These are phyloP conservation scores for Hestina assimilis DNA, from an alignment of 1,140 invertebrate species.

Conservation along the genomic window DNA sequence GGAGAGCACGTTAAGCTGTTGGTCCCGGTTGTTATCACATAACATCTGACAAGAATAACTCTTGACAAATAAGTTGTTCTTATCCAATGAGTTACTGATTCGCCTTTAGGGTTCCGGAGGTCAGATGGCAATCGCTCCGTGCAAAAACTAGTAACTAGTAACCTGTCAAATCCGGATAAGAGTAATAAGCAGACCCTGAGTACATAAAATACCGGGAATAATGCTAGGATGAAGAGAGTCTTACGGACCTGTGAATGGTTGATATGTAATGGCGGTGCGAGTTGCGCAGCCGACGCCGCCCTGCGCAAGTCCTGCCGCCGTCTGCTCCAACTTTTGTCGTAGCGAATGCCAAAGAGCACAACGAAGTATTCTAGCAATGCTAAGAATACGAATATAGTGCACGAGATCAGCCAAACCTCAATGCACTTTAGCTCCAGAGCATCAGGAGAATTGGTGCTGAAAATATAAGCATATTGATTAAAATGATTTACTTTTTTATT, in stretches of 20 bases:
- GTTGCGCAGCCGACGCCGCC: conserved; percentile 59
- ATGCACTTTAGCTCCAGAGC: conserved; percentile 84
- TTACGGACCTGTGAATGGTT: conserved; percentile 67
- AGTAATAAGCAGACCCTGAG: no score
- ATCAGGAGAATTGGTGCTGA: conserved; percentile 81
- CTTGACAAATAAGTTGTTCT: no score
- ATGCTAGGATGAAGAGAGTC: no score
- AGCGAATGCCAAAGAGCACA: conserved; percentile 81
- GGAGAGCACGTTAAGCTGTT: no score
- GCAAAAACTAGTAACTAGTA: no score
- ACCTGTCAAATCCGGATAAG: no score
- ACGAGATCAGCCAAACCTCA: conserved; percentile 86
- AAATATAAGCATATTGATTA: conserved; percentile 23
- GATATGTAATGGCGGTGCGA: conserved; percentile 63
- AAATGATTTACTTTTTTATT: neutral
- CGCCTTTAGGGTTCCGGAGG: no score
- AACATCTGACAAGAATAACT: no score
- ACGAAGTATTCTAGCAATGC: conserved; percentile 86
- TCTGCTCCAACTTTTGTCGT: conserved; percentile 80
- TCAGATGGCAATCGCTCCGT: no score
- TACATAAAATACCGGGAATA: no score
- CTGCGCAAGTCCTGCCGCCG: conserved; percentile 73
- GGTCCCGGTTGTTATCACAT: no score
- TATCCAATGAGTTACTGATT: no score
- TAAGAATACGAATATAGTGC: conserved; percentile 85